Base-by-base conservation (phyloP, 1,140 invertebrate genomes). In the Thrips palmi region DNA sequence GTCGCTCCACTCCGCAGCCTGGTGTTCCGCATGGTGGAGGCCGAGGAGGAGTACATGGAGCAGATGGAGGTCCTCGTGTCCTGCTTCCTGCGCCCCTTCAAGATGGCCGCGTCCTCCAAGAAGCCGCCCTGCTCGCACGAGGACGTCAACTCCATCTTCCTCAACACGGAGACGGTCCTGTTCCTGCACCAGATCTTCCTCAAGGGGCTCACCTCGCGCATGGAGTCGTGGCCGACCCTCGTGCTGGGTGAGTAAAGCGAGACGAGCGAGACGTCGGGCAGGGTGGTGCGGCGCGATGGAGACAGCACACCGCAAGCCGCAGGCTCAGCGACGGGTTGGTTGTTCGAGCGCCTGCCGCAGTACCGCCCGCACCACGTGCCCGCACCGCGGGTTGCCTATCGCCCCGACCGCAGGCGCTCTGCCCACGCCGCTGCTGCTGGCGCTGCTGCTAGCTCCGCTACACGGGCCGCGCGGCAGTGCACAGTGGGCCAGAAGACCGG, bases 101-200 rank as follows among this genome's bases (percentile, higher is more conserved):
- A 87, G 61, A 94, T 94, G 87, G 84, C 84, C 4, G 87, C 87
- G 15, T 85, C 81, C 49, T 87, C 83, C 2, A 91, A 91, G 57
- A 88, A 85, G 54, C 87, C 88, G 4, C 85, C 86, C 0, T 88
- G 87, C 52, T 77, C 77, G 2, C 88, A 94, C 53, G 88, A 93
- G 56, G 88, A 94, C 51, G 83, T 93, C 35, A 92, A 88, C 58
- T 92, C 86, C 22, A 92, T 93, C 47, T 94, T 92, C 60, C 62
- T 94, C 21, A 94, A 94, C 60, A 84, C 81, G 50, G 88, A 94
- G 59, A 92, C 87, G 0, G 73, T 94, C 30, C 63, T 94, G 45
- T 94, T 94, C 58, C 67, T 93, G 1, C 87, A 94, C 63, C 87
- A 93, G 58, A 92, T 93, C 43, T 93, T 92, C 57, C 66, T 91